Evolutionary conservation across 1,140 invertebrate species (phyloP).

Genomic region (Antheraea mylitta): DNA sequence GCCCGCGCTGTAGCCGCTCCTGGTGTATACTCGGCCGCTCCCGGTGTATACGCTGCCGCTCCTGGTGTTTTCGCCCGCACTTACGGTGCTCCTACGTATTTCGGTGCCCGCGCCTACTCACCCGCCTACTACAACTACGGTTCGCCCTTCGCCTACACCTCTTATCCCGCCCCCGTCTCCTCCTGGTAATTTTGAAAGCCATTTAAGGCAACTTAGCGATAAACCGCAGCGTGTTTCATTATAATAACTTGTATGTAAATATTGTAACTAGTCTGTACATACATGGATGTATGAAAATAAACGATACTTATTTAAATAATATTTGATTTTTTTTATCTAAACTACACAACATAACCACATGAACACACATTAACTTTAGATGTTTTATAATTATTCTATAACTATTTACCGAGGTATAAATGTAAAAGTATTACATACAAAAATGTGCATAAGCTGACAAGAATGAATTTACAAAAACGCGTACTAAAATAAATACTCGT

Average conservation of each 20-base stretch:
- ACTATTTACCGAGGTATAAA: too few species aligned
- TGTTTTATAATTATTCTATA: too few species aligned
- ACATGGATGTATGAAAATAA: constrained; percentile 38
- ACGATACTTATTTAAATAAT: constrained; percentile 1
- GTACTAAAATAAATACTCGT: too few species aligned
- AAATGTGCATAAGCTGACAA: too few species aligned
- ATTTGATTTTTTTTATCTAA: neutral
- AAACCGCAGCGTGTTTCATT: neutral
- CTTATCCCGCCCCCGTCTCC: constrained; percentile 32
- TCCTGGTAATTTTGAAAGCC: constrained; percentile 38
- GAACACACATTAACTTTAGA: neutral
- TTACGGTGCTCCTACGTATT: constrained; percentile 17
- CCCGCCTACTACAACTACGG: constrained; percentile 9
- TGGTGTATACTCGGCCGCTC: neutral
- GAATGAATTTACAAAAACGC: too few species aligned
- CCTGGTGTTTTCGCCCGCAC: constrained; percentile 3
- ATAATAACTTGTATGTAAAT: too few species aligned
- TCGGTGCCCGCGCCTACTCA: constrained; percentile 19
- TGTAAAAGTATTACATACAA: too few species aligned
- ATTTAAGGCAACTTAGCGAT: constrained; percentile 18
- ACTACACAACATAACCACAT: neutral
- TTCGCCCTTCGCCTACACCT: constrained; percentile 22
- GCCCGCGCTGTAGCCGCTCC: constrained; percentile 15
- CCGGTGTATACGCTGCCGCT: too few species aligned
- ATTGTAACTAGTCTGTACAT: constrained; percentile 30